These are phyloP conservation scores for Electrophaes corylata DNA, from an alignment of 2,888 invertebrate genomes.

Conservation along the genomic window DNA sequence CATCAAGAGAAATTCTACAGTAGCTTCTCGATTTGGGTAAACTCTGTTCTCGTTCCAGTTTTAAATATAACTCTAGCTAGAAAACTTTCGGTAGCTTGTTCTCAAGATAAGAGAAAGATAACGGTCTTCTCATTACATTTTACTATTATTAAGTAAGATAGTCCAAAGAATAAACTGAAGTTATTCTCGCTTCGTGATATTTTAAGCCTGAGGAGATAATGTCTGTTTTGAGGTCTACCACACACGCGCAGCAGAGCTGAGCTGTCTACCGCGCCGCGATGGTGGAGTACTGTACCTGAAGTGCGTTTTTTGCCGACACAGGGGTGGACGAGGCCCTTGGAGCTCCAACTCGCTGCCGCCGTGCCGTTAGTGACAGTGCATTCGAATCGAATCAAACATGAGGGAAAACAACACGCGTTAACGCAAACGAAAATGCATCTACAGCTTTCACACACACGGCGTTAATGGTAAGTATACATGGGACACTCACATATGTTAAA, in stretches of 20 bases:
- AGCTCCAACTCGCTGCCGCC: conserved; percentile 78
- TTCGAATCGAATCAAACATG: conserved; percentile 76
- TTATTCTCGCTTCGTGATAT: neutral
- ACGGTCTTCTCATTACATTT: neutral
- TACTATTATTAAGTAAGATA: neutral
- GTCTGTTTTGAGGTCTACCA: conserved; percentile 51
- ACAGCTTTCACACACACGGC: conserved; percentile 21
- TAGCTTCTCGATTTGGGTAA: neutral
- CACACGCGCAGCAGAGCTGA: conserved; percentile 43
- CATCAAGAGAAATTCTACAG: conserved; percentile 5
- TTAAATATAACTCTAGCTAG: neutral
- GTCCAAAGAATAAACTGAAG: neutral
- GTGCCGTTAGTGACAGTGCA: conserved; percentile 80
- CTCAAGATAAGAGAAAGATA: neutral
- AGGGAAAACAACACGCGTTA: conserved; percentile 80
- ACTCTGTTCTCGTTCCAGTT: neutral
- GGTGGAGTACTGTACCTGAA: conserved; percentile 86
- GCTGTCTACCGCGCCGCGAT: conserved; percentile 76
- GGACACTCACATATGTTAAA: too few relatives aligned
- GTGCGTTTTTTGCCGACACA: conserved; percentile 85
- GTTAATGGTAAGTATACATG: neutral
- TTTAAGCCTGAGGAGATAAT: conserved; percentile 20
- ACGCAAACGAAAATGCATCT: conserved; percentile 61
- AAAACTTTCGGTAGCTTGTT: neutral
- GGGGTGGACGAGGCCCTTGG: conserved; percentile 84